Evolutionary conservation across 2,797 vertebrate genomes (phyloP).

Genomic region (Masticophis lateralis): DNA sequence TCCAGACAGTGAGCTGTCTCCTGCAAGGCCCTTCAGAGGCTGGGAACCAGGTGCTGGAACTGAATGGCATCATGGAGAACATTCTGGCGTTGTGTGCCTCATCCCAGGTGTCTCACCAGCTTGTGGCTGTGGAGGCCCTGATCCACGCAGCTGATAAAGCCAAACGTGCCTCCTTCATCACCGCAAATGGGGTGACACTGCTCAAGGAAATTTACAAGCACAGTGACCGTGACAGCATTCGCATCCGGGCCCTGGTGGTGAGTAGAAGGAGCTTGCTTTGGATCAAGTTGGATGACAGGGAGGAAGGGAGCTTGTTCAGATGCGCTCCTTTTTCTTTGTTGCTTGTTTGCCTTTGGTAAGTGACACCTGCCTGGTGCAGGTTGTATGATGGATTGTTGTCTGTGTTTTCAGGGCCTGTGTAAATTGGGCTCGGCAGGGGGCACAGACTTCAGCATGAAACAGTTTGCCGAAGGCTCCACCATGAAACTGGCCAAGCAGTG

Average conservation of each 20-base stretch:
- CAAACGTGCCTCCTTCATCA: constrained; percentile 95
- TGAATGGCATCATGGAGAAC: constrained; percentile 90
- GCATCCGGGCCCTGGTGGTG: constrained; percentile 94
- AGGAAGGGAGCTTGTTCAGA: too few relatives aligned
- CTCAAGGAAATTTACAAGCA: constrained; percentile 97
- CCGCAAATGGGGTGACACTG: constrained; percentile 88
- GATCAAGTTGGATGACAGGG: too few relatives aligned
- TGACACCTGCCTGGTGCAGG: neutral
- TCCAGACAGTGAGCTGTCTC: constrained; percentile 91
- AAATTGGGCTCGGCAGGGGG: constrained; percentile 96
- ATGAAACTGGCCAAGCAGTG: constrained; percentile 96
- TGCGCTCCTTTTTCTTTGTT: neutral
- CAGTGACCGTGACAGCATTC: constrained; percentile 91
- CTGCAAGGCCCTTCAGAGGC: constrained; percentile 93
- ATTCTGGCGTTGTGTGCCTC: constrained; percentile 91
- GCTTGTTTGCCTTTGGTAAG: neutral
- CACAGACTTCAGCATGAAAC: constrained; percentile 99
- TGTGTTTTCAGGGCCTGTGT: constrained; percentile 83
- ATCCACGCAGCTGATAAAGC: constrained; percentile 95
- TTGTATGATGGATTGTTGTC: neutral
- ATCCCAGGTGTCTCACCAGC: constrained; percentile 83
- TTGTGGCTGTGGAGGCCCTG: constrained; percentile 92
- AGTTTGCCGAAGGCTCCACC: constrained; percentile 97
- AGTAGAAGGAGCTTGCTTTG: constrained; percentile 44
- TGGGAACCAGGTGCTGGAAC: constrained; percentile 88